A percentile compares a stretch with the other conserved stretches of the same genome.
Conservation (phyloP, 2,113 vertebrate species). For the Calyptomena viridis region DNA sequence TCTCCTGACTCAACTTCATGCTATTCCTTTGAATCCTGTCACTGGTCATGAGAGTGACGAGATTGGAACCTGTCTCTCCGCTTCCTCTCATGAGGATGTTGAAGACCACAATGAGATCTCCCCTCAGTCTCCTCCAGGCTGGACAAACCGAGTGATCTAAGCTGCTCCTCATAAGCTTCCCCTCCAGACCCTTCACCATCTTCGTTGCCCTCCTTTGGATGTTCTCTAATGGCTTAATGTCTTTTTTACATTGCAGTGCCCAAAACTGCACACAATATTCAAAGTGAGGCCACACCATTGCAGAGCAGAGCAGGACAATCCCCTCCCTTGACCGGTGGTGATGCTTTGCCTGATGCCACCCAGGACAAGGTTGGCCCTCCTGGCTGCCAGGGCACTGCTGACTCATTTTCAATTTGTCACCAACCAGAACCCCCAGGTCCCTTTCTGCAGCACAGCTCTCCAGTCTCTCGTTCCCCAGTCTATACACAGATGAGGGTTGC, state of each 20-base stretch:
- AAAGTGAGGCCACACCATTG: fast-evolving
- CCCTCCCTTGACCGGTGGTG: fast-evolving
- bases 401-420: not conserved
- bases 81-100: not conserved
- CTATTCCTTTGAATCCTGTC: not conserved
- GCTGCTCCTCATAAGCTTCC: not conserved
- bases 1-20: not conserved
- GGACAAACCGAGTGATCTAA: not conserved
- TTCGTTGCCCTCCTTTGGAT: fast-evolving
- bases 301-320: not conserved
- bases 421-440: fast-evolving
- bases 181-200: not conserved
- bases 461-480: not conserved
- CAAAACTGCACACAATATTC: not conserved
- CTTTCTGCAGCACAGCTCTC: not conserved
- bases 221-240: not conserved
- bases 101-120: not conserved
- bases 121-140: not conserved
- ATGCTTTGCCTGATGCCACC: not conserved
- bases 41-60: not conserved
- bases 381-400: not conserved
- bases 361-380: not conserved
- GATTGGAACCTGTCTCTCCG: not conserved
- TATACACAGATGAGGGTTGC: not conserved
- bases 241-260: not conserved